These are phyloP conservation scores for Enteromius unitaeniatus DNA, from an alignment of 2,797 vertebrate genomes.

Conservation along the genomic window DNA sequence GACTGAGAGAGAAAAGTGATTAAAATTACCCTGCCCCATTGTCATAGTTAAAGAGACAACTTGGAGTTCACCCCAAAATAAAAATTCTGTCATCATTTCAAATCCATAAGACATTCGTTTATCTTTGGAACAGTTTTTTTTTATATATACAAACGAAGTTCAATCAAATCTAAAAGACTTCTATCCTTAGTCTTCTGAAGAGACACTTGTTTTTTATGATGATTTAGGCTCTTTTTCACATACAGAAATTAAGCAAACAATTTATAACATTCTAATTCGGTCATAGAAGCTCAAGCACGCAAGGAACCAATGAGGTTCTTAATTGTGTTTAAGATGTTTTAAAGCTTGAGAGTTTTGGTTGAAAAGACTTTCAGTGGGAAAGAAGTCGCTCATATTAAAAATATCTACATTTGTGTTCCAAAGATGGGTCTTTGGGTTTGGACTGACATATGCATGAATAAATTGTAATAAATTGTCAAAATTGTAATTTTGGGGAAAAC, in stretches of 20 bases:
- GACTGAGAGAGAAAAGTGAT: constrained; percentile 66
- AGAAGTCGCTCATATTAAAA: not conserved
- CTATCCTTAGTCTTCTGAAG: not conserved
- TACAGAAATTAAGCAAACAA: not conserved
- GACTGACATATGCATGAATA: not conserved
- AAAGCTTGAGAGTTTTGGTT: not conserved
- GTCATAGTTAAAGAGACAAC: not conserved
- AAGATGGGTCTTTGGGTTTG: not conserved
- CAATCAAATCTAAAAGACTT: not conserved
- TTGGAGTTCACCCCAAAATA: not conserved
- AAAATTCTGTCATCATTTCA: not conserved
- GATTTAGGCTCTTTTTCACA: not conserved
- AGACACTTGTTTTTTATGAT: not conserved
- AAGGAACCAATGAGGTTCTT: not conserved
- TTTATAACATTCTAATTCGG: not conserved
- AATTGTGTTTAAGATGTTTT: not conserved
- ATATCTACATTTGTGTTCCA: not conserved
- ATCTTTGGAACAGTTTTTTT: not conserved
- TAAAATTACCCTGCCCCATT: constrained; percentile 14
- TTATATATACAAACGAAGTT: not conserved
- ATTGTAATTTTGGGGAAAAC: not conserved
- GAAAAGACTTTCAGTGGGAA: not conserved
- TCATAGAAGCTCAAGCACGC: not conserved
- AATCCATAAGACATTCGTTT: not conserved
- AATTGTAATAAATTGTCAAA: not conserved